Evolutionary conservation across 2,113 vertebrate genomes (phyloP), one percentile per base, ranked within the genome.

Genomic region (Pseudopipra pipra): DNA sequence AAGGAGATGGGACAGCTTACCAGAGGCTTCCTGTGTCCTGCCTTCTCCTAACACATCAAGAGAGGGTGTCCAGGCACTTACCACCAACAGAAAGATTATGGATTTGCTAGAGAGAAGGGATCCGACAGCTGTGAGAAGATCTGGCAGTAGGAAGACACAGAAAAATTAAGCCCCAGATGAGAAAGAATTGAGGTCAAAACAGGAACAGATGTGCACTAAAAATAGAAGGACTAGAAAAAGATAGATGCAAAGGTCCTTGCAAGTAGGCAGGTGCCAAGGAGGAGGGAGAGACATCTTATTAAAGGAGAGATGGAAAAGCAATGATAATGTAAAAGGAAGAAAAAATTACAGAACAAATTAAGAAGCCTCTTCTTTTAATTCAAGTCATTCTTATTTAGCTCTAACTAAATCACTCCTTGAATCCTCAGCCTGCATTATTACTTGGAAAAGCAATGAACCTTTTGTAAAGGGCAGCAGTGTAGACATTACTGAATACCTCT

Each of bases 171-270:
- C 19, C 61, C 54, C 49, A 77, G 66, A 91, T 9, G 59, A 95
- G 74, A 94, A 41, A 77, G 95, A 94, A 85, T 88, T 89, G 89
- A 96, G 95, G 95, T 97, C 95, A 91, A 62, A 92, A 56, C 58
- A 93, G 52, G 88, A 96, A 91, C 93, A 96, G 90, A 94, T 96
- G 94, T 85, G 65, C 21, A 23, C 82, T 93, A 84, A 85, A 92
- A 96, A 92, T 87, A 96, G 90, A 54, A 72, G 68, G 70, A 73
- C 22, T 31, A 71, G 75, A 55, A 87, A 84, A 93, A 89, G 94
- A 93, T 21, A 85, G 67, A 84, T 95, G 70, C 65, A 68, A 89
- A 91, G 89, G 74, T 95, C 74, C 30, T 93, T 91, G 73, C 74
- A 75, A 74, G 59, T 27, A 91, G 89, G 90, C 44, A 75, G 70